A percentile compares a stretch with the other conserved stretches of the same genome.
These are phyloP conservation scores for Formica exsecta DNA, from an alignment of 1,140 invertebrate species.

Conservation along the genomic window DNA sequence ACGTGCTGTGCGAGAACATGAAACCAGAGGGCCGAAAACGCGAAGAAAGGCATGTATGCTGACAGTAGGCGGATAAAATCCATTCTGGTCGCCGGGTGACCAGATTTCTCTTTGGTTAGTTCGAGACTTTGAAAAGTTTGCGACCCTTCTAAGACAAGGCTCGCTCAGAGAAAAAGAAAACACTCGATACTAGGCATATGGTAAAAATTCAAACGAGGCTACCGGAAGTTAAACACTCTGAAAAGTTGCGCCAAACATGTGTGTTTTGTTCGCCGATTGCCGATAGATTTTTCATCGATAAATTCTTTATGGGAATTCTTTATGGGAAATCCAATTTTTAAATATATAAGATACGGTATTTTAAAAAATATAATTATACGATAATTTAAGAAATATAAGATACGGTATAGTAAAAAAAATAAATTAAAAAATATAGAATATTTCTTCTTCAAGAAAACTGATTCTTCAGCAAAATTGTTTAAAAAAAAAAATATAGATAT, in stretches of 20 bases:
- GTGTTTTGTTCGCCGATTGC: neutral
- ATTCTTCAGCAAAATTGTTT: too few species aligned
- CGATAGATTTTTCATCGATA: neutral
- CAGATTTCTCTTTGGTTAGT: conserved; percentile 8
- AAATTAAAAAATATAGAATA: neutral
- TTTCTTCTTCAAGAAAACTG: neutral
- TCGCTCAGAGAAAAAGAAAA: neutral
- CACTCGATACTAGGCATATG: conserved; percentile 40
- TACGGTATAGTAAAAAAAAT: neutral
- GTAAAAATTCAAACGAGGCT: conserved; percentile 8
- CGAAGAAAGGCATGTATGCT: conserved; percentile 26
- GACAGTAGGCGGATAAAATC: conserved; percentile 29
- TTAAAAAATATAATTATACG: neutral
- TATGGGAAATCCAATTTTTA: neutral
- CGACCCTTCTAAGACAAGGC: neutral
- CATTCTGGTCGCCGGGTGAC: neutral
- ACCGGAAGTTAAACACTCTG: conserved; percentile 19
- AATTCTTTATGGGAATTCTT: neutral
- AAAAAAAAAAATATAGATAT: too few species aligned
- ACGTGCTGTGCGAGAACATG: conserved; percentile 30
- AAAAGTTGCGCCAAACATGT: neutral
- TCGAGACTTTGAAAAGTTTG: conserved; percentile 19
- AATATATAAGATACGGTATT: neutral
- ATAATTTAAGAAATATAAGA: neutral
- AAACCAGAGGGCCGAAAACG: conserved; percentile 17